Evolutionary conservation across 2,113 vertebrate species (phyloP).

Genomic region (Cathartes aura): DNA sequence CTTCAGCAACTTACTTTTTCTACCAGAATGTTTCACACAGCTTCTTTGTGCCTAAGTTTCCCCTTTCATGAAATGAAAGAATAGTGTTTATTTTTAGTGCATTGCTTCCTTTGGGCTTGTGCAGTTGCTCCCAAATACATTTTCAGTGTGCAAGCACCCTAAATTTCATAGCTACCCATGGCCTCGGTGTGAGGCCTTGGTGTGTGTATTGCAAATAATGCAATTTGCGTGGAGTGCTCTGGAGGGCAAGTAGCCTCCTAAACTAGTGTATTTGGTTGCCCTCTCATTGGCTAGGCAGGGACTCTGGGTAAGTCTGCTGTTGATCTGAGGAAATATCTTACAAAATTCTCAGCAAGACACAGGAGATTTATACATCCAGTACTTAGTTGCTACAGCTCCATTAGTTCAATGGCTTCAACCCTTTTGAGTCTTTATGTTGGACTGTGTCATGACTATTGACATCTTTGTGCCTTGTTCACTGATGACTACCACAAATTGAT

Average conservation of each 20-base stretch:
- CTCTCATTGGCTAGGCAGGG: background rate
- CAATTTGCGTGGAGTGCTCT: background rate
- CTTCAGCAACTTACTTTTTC: background rate
- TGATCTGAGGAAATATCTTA: background rate
- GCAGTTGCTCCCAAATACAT: background rate
- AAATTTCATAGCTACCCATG: background rate
- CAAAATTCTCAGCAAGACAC: background rate
- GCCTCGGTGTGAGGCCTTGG: background rate
- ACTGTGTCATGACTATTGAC: background rate
- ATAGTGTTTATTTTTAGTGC: background rate
- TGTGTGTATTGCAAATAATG: background rate
- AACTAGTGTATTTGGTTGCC: background rate
- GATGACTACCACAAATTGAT: background rate
- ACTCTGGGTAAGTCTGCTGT: background rate
- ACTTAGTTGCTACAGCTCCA: background rate
- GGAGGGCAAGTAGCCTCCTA: background rate
- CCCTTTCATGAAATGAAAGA: background rate
- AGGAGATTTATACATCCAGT: background rate
- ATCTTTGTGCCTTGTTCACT: background rate
- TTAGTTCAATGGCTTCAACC: background rate
- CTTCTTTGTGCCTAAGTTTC: background rate
- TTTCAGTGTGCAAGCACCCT: background rate
- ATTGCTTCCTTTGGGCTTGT: background rate
- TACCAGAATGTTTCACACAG: background rate
- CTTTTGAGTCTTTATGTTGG: background rate